Percentiles rank a stretch among this genome's conserved stretches.
Conservation (phyloP, 2,113 vertebrate genomes). For the Sander lucioperca region DNA sequence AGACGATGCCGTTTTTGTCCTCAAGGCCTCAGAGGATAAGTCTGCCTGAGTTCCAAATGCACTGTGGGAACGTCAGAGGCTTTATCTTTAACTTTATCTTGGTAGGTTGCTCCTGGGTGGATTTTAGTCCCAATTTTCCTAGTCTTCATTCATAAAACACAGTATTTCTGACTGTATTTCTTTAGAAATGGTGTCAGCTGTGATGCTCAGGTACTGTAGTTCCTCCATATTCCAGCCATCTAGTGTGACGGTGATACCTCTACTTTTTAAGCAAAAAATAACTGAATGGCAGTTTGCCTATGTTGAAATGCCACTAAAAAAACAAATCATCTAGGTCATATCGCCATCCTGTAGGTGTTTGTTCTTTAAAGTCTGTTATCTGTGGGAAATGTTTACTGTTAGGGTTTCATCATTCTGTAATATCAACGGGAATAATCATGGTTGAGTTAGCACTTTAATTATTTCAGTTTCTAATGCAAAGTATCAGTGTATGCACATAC, state of each 20-base stretch:
- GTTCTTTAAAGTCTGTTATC: neutral
- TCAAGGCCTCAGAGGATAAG: constrained; percentile 80
- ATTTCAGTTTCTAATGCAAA: neutral
- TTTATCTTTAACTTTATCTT: too few relatives aligned
- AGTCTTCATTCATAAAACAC: constrained; percentile 10
- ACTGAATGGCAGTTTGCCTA: neutral
- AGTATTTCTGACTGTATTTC: constrained; percentile 21
- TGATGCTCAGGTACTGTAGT: constrained; percentile 60
- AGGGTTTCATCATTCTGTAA: neutral
- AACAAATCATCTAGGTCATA: constrained; percentile 25
- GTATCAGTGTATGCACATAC: constrained; percentile 1
- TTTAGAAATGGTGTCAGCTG: constrained; percentile 22
- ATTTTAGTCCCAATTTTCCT: constrained; percentile 26
- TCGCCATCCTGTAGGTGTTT: constrained; percentile 24
- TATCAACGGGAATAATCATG: neutral
- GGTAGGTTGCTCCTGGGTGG: neutral
- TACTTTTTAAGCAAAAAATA: constrained; percentile 38
- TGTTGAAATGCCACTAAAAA: neutral
- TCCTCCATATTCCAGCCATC: constrained; percentile 51
- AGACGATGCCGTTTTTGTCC: constrained; percentile 96
- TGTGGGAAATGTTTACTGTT: constrained; percentile 33
- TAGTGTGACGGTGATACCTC: constrained; percentile 52
- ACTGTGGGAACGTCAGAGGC: neutral
- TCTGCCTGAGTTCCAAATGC: constrained; percentile 15
- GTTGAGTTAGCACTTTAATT: neutral